Conservation (phyloP, 2,888 invertebrate species). For the Cosmia trapezina region DNA sequence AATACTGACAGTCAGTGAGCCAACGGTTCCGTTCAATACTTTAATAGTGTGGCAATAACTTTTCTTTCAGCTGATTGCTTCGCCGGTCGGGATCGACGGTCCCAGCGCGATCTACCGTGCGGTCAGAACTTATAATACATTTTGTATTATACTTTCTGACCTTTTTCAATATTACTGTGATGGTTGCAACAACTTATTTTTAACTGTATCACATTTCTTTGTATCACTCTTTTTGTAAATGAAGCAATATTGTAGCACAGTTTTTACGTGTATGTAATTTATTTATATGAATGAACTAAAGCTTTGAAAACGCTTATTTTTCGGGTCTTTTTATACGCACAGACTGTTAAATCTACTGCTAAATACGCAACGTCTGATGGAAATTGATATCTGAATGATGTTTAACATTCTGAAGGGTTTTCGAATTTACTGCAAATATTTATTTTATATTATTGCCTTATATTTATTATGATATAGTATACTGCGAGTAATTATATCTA, state of each 20-base stretch:
- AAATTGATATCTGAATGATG: neutral
- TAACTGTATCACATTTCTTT: constrained; percentile 24
- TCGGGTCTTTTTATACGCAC: constrained; percentile 5
- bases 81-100: constrained; percentile 71
- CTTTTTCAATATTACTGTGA: constrained; percentile 70
- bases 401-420: neutral
- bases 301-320: constrained; percentile 35
- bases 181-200: constrained; percentile 75
- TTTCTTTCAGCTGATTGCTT: constrained; percentile 87
- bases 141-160: constrained; percentile 87
- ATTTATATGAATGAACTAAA: constrained; percentile 27
- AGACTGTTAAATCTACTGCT: neutral
- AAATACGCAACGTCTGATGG: neutral
- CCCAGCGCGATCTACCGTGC: constrained; percentile 71
- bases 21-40: constrained; percentile 82
- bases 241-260: constrained; percentile 42
- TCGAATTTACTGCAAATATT: constrained; percentile 9
- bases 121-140: constrained; percentile 87
- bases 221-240: constrained; percentile 25
- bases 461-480: constrained; percentile 8
- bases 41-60: constrained; percentile 80
- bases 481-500: neutral
- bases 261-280: constrained; percentile 47
- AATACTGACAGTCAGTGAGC: constrained; percentile 63
- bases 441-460: constrained; percentile 3